Conservation (phyloP, 1,140 invertebrate genomes). For the Samia ricini region DNA sequence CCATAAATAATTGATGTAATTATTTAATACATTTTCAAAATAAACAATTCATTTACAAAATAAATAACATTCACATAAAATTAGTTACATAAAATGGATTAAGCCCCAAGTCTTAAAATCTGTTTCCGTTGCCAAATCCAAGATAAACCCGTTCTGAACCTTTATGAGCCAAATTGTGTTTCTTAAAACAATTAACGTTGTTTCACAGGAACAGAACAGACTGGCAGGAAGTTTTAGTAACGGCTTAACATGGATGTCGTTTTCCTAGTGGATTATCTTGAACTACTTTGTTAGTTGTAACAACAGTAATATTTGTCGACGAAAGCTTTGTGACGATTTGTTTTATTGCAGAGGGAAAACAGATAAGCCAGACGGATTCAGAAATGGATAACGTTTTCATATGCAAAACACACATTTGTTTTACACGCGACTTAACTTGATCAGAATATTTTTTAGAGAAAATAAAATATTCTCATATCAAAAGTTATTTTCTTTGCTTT, state of each 20-base stretch:
- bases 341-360: constrained; percentile 4
- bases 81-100: neutral
- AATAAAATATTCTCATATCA: no score
- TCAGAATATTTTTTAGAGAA: neutral
- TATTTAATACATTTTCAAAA: no score
- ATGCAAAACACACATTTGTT: neutral
- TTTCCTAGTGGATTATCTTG: constrained; percentile 28
- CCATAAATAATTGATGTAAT: no score
- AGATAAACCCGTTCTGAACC: neutral
- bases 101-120: neutral
- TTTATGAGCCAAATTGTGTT: constrained; percentile 22
- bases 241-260: constrained; percentile 27
- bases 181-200: constrained; percentile 50
- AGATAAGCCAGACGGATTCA: neutral
- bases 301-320: constrained; percentile 18
- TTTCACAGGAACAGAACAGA: constrained; percentile 25
- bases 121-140: neutral
- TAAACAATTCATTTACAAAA: no score
- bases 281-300: constrained; percentile 33
- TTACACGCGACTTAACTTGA: neutral
- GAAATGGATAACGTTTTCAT: neutral
- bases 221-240: constrained; percentile 34
- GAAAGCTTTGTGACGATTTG: constrained; percentile 2
- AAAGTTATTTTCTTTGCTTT: no score
- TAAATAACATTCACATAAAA: neutral